Base-by-base conservation (phyloP, 92 coral and sea anemone species). In the Desmophyllum pertusum region DNA sequence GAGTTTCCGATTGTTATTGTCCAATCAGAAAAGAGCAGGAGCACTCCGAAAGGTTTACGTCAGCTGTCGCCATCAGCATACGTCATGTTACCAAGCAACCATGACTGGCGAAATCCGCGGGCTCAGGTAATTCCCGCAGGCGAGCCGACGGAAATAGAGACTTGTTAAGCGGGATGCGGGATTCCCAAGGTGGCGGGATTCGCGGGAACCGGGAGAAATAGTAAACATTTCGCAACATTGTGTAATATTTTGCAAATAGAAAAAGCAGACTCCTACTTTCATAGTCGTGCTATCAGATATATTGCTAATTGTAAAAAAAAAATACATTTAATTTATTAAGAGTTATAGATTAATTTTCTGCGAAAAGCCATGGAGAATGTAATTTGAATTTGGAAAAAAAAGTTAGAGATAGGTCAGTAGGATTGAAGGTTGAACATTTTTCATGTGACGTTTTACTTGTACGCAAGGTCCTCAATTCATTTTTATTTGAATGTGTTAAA, bases 401-500 rank as follows among this genome's bases (percentile, higher is more conserved):
- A 48, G 19, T 13, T 1, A 13, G 0, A 59, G 3, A 19, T 7
- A 55, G 25, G 63, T 19, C 8, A 55, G 25, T n/a, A 23, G 63
- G 61, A 4, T 17, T 13, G 3, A 48, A 48, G 53, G 53, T 46
- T 46, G 2, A 48, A 48, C 18, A 48, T 21, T 13, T n/a, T n/a
- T n/a, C n/a, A n/a, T n/a, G 53, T 48, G 13, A 9, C 53, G 53
- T 55, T 21, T 21, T 21, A 55, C 50, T 38, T 10, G 9, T 5
- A 67, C 17, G 40, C 42, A 67, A 36, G 10, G n/a, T 35, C 33
- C 53, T 39, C 72, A 62, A 59, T 45, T 64, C 72, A 51, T 19
- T 81, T 53, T 82, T 70, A 82, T 42, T 82, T 71, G n/a, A n/a
- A n/a, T n/a, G 0, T 72, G 40, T 59, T 53, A 43, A 82, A 82